Evolutionary conservation across 2,888 invertebrate species (phyloP).

Genomic region (Imbricaverruca yamaguchii): DNA sequence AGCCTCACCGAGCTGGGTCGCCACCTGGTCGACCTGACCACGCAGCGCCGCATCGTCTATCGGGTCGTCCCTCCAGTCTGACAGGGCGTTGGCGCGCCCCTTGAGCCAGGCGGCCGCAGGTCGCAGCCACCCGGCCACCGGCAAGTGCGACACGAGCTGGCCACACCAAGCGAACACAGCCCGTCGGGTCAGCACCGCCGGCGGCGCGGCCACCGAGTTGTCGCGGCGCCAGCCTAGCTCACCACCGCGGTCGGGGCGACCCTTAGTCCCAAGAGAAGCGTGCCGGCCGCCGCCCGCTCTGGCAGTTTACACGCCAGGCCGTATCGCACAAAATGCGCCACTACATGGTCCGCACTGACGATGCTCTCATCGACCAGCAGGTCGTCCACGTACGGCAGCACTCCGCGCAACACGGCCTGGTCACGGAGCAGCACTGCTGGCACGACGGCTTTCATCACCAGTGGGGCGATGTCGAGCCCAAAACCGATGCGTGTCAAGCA

Average conservation of each 20-base stretch:
- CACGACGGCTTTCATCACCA: constrained; percentile 22
- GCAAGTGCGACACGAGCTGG: constrained; percentile 11
- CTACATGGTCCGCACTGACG: constrained; percentile 1
- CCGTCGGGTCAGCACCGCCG: constrained; percentile 13
- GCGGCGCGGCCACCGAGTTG: constrained; percentile 2
- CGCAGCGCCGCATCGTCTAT: background rate
- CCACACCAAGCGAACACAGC: constrained; percentile 23
- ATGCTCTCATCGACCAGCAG: constrained; percentile 25
- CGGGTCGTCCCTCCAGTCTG: background rate
- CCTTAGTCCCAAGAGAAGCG: constrained; percentile 7
- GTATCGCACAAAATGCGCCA: constrained; percentile 5
- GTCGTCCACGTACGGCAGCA: constrained; percentile 25
- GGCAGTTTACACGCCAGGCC: too few species aligned
- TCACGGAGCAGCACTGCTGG: background rate
- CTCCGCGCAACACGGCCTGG: background rate
- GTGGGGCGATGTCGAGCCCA: constrained; percentile 19
- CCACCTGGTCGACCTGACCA: background rate
- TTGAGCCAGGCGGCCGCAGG: constrained; percentile 19
- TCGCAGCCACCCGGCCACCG: constrained; percentile 20
- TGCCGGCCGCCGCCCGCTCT: constrained; percentile 15
- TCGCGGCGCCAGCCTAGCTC: too few species aligned
- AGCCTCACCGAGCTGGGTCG: background rate
- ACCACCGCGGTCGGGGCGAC: background rate
- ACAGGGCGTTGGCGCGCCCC: constrained; percentile 1
- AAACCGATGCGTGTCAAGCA: constrained; percentile 26